Percentiles rank a stretch among this genome's conserved stretches.
Evolutionary conservation across 1,140 invertebrate species (phyloP).

Genomic region (Macrotrachela quadricornifera): DNA sequence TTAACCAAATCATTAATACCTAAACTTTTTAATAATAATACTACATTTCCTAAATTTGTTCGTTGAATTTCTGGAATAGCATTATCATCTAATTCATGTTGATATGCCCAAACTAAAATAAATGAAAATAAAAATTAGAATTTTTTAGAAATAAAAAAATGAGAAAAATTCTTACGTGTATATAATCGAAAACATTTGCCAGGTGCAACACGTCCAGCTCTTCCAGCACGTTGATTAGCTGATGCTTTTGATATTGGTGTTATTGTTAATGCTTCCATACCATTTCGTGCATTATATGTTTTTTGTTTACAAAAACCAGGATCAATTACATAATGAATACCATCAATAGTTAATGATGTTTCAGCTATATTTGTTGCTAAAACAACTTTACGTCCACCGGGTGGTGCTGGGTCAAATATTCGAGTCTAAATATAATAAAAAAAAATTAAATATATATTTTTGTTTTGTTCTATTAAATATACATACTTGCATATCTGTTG

Average conservation of each 20-base stretch:
- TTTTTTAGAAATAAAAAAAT: too few species aligned
- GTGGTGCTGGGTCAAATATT: constrained; percentile 84
- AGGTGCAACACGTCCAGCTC: constrained; percentile 27
- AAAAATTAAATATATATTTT: constrained; percentile 91
- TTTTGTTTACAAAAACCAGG: constrained; percentile 98
- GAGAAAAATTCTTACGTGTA: constrained; percentile 19
- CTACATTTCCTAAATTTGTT: constrained; percentile 31
- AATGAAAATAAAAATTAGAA: not conserved
- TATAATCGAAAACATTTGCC: constrained; percentile 96
- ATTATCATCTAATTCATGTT: constrained; percentile 90
- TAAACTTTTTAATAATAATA: constrained; percentile 27
- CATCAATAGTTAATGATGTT: constrained; percentile 95
- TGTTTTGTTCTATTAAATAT: constrained; percentile 45
- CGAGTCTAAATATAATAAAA: constrained; percentile 96
- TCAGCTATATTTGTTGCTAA: constrained; percentile 97
- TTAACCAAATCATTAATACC: constrained; percentile 82
- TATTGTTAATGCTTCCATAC: constrained; percentile 92
- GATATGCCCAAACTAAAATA: constrained; percentile 55
- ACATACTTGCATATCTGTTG: constrained; percentile 79
- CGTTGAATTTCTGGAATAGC: constrained; percentile 58
- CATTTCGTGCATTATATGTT: constrained; percentile 88
- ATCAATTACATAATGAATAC: constrained; percentile 96
- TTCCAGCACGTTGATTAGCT: constrained; percentile 11
- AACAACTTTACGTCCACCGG: constrained; percentile 53
- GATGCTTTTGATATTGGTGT: constrained; percentile 76